These are phyloP conservation scores for Excalfactoria chinensis DNA, from an alignment of 2,113 vertebrate genomes.

Conservation along the genomic window DNA sequence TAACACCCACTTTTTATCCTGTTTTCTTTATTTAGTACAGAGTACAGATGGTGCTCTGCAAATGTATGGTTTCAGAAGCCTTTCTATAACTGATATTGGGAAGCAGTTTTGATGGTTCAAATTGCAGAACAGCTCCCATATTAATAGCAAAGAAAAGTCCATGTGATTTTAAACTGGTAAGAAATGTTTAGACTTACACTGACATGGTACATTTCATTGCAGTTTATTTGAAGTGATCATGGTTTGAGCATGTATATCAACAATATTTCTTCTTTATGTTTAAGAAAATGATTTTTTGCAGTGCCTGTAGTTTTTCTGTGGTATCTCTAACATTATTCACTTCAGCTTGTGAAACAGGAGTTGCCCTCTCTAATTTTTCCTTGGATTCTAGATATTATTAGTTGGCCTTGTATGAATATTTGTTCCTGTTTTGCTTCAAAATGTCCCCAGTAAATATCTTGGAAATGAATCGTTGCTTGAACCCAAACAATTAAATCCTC, in stretches of 20 bases:
- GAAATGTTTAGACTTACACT: neutral
- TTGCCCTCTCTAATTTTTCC: neutral
- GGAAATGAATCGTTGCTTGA: neutral
- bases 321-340: neutral
- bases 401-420: neutral
- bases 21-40: neutral
- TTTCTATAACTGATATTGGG: neutral
- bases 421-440: neutral
- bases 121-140: neutral
- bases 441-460: neutral
- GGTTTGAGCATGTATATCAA: neutral
- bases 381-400: neutral
- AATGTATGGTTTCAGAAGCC: neutral
- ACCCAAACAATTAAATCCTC: neutral
- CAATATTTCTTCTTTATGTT: neutral
- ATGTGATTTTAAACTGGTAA: neutral
- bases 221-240: neutral
- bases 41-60: neutral
- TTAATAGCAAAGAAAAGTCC: neutral
- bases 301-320: neutral
- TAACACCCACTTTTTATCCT: slow-evolving; percentile 1
- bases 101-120: neutral
- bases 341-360: neutral
- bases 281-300: neutral
- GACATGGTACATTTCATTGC: neutral